phyloP scores from a whole-genome alignment of 2,113 vertebrate species.

The Sphaerodactylus townsendi region DNA sequence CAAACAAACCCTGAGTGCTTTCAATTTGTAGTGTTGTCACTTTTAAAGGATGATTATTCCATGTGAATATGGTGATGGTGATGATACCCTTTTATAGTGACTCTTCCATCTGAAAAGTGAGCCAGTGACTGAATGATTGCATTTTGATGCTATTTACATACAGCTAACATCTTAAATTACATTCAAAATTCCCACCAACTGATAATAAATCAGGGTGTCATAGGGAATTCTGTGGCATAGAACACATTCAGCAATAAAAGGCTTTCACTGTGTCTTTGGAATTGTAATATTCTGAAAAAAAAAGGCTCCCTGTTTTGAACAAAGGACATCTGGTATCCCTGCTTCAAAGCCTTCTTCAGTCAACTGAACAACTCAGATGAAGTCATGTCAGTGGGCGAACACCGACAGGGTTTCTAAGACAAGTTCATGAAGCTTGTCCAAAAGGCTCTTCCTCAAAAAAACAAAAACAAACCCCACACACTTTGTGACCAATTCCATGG shows the following conservation, averaged over 20 bases:
- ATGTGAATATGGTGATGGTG: background rate
- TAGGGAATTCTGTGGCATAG: background rate
- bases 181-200: background rate
- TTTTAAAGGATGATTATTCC: background rate
- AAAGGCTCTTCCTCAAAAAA: background rate
- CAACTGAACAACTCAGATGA: background rate
- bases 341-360: background rate
- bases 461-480: background rate
- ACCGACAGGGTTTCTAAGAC: background rate
- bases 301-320: background rate
- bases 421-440: background rate
- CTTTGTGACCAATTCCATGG: conserved; percentile 10
- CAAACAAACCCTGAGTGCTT: background rate
- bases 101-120: background rate
- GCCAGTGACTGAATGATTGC: background rate
- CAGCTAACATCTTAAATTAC: background rate
- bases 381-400: background rate
- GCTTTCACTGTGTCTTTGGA: background rate
- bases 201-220: background rate
- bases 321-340: conserved; percentile 10
- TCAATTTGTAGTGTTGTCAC: background rate
- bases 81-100: no score
- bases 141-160: background rate
- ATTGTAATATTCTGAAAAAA: background rate
- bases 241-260: background rate